Conservation (phyloP, 2,113 vertebrate species). For the Tupaia chinensis region DNA sequence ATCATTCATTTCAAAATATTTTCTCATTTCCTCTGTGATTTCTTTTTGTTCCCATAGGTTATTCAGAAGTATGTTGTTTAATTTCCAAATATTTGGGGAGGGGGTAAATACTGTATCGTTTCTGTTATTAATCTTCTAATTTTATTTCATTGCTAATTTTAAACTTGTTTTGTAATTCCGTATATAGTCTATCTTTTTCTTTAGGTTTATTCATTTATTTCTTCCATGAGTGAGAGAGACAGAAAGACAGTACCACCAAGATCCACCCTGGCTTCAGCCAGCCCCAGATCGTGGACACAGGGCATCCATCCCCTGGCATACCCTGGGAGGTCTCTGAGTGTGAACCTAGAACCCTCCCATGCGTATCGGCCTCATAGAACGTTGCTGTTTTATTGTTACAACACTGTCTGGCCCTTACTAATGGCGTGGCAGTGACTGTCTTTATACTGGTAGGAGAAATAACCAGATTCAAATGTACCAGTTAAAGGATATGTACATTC, state of each 20-base stretch:
- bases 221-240: too few relatives aligned
- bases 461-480: neutral
- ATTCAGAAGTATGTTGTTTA: neutral
- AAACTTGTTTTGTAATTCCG: neutral
- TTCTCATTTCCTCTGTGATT: neutral
- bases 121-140: constrained; percentile 7
- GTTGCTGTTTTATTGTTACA: too few relatives aligned
- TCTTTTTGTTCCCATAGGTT: neutral
- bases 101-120: neutral
- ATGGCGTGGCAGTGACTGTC: neutral
- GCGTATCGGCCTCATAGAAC: too few relatives aligned
- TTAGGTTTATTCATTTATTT: too few relatives aligned
- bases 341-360: too few relatives aligned
- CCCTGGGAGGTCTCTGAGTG: too few relatives aligned
- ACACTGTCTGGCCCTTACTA: neutral
- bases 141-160: neutral
- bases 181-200: neutral
- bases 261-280: too few relatives aligned
- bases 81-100: neutral
- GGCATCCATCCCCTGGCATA: too few relatives aligned
- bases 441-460: neutral
- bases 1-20: constrained; percentile 33
- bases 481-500: neutral
- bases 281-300: too few relatives aligned
- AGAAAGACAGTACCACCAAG: too few relatives aligned